Evolutionary conservation across 2,888 invertebrate genomes (phyloP).

Genomic region (Doris montereyensis): DNA sequence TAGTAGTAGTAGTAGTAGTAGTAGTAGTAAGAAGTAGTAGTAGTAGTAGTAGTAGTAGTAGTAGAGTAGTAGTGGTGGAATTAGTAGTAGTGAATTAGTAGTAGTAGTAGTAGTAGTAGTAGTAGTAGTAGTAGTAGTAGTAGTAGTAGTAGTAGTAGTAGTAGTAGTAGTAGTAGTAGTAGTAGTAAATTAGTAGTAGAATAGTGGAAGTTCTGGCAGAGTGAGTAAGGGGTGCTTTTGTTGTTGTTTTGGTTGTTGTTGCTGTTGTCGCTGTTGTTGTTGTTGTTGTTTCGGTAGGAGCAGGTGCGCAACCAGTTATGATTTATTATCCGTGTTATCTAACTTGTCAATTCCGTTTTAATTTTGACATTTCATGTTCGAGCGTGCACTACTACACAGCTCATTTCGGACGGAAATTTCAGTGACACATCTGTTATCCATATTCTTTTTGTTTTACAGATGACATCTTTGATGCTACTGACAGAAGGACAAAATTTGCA

Average conservation of each 20-base stretch:
- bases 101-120: not conserved
- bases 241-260: not conserved
- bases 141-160: conserved; percentile 1
- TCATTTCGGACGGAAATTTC: too few relatives aligned
- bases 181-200: conserved; percentile 11
- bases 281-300: too few relatives aligned
- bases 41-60: not conserved
- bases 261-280: not conserved
- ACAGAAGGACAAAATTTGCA: too few relatives aligned
- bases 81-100: not conserved
- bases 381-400: too few relatives aligned
- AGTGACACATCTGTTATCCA: too few relatives aligned
- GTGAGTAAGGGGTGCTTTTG: not conserved
- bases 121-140: not conserved
- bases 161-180: conserved; percentile 20
- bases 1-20: not conserved
- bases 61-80: not conserved
- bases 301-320: too few relatives aligned
- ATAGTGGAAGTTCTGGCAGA: not conserved
- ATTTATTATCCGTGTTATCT: not conserved
- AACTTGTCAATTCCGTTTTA: not conserved
- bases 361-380: not conserved
- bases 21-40: not conserved
- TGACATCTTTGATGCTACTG: not conserved
- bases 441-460: too few relatives aligned